Conservation (phyloP, 2,888 invertebrate genomes). For the Drosophila formosana region DNA sequence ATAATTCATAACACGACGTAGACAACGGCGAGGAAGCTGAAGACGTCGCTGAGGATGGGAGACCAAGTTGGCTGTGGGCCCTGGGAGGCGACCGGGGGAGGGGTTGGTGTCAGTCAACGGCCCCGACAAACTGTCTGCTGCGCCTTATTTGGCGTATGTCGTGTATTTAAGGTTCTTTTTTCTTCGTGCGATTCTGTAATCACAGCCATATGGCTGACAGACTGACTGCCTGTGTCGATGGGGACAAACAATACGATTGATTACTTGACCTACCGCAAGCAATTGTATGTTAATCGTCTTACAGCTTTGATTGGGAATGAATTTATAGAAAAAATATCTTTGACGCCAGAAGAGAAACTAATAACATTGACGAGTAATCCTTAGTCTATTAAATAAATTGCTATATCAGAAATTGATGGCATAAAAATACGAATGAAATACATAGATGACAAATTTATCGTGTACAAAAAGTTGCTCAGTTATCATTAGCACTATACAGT, state of each 20-base stretch:
- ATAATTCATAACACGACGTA: slow-evolving; percentile 57
- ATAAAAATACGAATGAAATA: background rate
- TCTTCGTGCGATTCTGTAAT: slow-evolving; percentile 19
- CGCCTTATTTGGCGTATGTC: slow-evolving; percentile 49
- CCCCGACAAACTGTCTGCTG: slow-evolving; percentile 39
- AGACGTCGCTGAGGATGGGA: background rate
- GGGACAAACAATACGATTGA: slow-evolving; percentile 26
- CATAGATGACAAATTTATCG: background rate
- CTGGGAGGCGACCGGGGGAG: background rate
- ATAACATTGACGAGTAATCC: background rate
- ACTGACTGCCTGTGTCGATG: background rate
- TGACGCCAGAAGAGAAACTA: background rate
- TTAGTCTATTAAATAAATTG: slow-evolving; percentile 1
- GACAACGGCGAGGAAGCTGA: background rate
- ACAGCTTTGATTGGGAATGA: background rate
- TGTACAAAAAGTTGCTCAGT: background rate
- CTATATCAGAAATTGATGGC: background rate
- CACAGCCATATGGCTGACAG: slow-evolving; percentile 23
- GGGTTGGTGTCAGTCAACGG: slow-evolving; percentile 18
- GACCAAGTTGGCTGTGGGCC: slow-evolving; percentile 18
- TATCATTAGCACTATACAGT: background rate
- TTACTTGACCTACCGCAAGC: slow-evolving; percentile 56
- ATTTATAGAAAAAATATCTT: background rate
- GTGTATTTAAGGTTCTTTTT: slow-evolving; percentile 17
- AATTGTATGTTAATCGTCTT: slow-evolving; percentile 49